phyloP scores from a whole-genome alignment of 2,797 vertebrate species.

The Scomberomorus guttatus region DNA sequence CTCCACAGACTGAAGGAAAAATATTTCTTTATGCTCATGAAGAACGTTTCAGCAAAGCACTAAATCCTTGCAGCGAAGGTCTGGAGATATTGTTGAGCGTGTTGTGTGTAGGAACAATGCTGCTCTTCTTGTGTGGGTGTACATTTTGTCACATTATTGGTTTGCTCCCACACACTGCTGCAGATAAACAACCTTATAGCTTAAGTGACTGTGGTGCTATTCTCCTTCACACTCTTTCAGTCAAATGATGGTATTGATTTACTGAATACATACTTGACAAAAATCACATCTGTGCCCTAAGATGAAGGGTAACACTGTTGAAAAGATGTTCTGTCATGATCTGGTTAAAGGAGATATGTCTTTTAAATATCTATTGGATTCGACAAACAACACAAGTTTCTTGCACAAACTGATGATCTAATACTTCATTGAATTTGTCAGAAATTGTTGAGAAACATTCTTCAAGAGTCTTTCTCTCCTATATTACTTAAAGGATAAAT shows the following conservation, averaged over 20 bases:
- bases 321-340: conserved; percentile 3
- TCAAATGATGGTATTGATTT: conserved; percentile 16
- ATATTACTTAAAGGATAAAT: not conserved
- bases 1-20: conserved; percentile 5
- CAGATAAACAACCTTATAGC: conserved; percentile 22
- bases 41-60: not conserved
- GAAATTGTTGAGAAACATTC: not conserved
- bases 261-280: conserved; percentile 10
- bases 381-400: not conserved
- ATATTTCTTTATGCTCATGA: not conserved
- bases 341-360: not conserved
- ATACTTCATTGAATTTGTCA: not conserved
- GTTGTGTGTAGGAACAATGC: conserved; percentile 22
- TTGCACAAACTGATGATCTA: not conserved
- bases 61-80: conserved; percentile 8
- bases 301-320: conserved; percentile 1
- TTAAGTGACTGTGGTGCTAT: conserved; percentile 5
- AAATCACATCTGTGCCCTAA: not conserved
- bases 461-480: not conserved
- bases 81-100: conserved; percentile 3
- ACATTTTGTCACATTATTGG: conserved; percentile 26
- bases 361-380: not conserved
- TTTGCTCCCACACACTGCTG: conserved; percentile 27
- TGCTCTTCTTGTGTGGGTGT: conserved; percentile 2
- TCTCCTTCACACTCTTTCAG: not conserved